Percentiles rank a stretch among this genome's conserved stretches.
Conservation (phyloP, 2,797 vertebrate species). For the Epinephelus awoara region DNA sequence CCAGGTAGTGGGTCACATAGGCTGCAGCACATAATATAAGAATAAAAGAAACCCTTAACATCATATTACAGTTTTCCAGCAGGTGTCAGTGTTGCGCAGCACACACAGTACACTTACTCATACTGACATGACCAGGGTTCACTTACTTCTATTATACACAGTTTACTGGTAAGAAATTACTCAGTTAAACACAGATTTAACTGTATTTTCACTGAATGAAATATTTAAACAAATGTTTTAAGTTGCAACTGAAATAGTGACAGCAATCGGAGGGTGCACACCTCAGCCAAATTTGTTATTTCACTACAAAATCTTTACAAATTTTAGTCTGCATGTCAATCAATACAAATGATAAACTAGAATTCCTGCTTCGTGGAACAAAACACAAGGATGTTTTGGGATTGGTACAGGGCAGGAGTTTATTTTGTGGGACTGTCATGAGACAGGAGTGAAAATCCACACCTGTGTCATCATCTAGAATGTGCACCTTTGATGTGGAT, state of each 20-base stretch:
- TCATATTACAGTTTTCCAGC: background rate
- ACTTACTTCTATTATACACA: background rate
- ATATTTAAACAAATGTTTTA: too few relatives aligned
- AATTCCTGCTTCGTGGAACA: too few relatives aligned
- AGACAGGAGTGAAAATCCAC: background rate
- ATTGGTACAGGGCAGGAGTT: too few relatives aligned
- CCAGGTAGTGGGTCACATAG: conserved; percentile 97
- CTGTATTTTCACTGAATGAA: background rate
- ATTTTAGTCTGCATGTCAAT: background rate
- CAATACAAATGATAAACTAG: background rate
- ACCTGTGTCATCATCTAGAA: too few relatives aligned
- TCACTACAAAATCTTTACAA: background rate
- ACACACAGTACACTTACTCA: background rate
- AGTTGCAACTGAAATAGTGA: background rate
- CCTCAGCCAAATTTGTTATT: background rate
- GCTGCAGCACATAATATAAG: conserved; percentile 84
- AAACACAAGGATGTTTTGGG: too few relatives aligned
- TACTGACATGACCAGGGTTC: background rate
- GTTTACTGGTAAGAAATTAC: background rate
- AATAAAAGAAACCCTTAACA: background rate
- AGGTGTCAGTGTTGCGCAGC: conserved; percentile 27
- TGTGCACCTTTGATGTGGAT: conserved; percentile 96
- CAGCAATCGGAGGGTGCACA: background rate
- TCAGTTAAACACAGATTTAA: background rate
- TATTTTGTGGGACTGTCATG: too few relatives aligned